A percentile compares a stretch with the other conserved stretches of the same genome.
phyloP scores from a whole-genome alignment of 1,140 invertebrate species.

The Galendromus occidentalis region DNA sequence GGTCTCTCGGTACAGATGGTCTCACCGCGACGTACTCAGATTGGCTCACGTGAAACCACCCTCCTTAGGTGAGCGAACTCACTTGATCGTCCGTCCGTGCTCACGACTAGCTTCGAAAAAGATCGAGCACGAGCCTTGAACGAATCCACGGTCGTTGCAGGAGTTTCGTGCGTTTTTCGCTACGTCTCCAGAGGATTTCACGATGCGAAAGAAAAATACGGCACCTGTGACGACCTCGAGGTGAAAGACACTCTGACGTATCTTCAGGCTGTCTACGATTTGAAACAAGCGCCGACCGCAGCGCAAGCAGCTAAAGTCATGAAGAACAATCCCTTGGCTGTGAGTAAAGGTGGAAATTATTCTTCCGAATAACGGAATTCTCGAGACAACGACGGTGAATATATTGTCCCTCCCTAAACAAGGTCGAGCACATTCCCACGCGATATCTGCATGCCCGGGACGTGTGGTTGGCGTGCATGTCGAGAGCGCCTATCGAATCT shows the following conservation, averaged over 20 bases:
- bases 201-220: constrained; percentile 28
- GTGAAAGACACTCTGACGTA: constrained; percentile 34
- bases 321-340: constrained; percentile 20
- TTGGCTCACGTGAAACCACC: constrained; percentile 37
- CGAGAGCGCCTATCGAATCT: not conserved
- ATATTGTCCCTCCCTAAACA: too few relatives aligned
- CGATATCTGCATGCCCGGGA: constrained; percentile 39
- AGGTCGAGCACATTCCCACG: constrained; percentile 43
- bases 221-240: constrained; percentile 19
- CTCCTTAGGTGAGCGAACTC: constrained; percentile 28
- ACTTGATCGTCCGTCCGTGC: too few relatives aligned
- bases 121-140: too few relatives aligned
- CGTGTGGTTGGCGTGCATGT: constrained; percentile 23
- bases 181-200: constrained; percentile 25
- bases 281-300: constrained; percentile 37
- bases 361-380: too few relatives aligned
- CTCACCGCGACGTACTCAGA: constrained; percentile 44
- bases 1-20: constrained; percentile 39
- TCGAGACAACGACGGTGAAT: not conserved
- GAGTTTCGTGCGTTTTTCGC: constrained; percentile 31
- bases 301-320: constrained; percentile 32
- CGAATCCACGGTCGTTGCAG: constrained; percentile 28
- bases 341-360: not conserved
- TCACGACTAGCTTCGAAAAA: too few relatives aligned
- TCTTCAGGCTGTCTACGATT: constrained; percentile 36